Conservation (phyloP, 2,113 vertebrate species). For the Ammodytes marinus region DNA sequence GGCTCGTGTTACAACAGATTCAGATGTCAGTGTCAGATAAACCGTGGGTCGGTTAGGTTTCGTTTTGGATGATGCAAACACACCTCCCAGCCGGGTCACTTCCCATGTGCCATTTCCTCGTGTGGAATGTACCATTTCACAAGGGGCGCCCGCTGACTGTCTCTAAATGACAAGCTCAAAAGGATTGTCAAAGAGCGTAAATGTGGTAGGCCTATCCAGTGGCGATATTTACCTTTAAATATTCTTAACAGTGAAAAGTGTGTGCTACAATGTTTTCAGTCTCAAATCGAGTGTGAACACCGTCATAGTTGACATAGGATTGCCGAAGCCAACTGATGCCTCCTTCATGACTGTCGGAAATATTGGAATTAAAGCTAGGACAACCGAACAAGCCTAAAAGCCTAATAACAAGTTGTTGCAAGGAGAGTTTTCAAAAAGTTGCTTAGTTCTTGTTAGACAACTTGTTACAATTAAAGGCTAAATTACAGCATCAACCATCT, state of each 20-base stretch:
- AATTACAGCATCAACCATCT: neutral
- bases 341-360: constrained; percentile 29
- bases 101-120: constrained; percentile 82
- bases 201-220: neutral
- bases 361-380: neutral
- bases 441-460: neutral
- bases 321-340: neutral
- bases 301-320: neutral
- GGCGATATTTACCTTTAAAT: rapidly evolving
- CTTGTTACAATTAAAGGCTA: neutral
- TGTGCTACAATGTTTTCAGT: neutral
- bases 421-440: neutral
- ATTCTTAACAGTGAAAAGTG: rapidly evolving
- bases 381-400: neutral
- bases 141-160: neutral
- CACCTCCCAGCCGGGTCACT: too few species aligned
- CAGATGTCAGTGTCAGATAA: neutral
- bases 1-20: neutral
- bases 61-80: constrained; percentile 41
- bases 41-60: constrained; percentile 14
- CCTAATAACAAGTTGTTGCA: neutral
- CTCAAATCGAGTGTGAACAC: neutral
- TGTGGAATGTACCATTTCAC: constrained; percentile 64
- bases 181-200: neutral
- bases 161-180: neutral